Evolutionary conservation across 2,797 vertebrate species (phyloP).

Genomic region (Sparidentex hasta): DNA sequence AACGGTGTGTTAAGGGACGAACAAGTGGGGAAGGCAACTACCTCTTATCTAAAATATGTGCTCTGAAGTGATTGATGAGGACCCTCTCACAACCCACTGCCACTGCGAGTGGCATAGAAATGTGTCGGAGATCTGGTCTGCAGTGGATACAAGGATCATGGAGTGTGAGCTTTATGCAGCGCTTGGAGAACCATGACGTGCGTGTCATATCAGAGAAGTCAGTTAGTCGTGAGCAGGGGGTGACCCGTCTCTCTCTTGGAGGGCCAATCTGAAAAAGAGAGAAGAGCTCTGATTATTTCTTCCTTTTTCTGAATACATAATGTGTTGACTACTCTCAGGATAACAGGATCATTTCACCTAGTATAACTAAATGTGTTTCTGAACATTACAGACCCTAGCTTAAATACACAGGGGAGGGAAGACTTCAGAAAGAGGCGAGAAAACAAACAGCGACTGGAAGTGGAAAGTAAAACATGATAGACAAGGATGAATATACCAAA

Average conservation of each 20-base stretch:
- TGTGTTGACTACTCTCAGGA: no score
- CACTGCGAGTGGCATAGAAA: slow-evolving; percentile 16
- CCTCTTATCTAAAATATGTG: slow-evolving; percentile 22
- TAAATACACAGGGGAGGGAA: no score
- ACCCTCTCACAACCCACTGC: slow-evolving; percentile 27
- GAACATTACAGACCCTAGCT: no score
- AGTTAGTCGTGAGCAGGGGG: not conserved
- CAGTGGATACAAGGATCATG: not conserved
- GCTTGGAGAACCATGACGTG: not conserved
- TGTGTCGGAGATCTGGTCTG: not conserved
- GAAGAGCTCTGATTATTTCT: no score
- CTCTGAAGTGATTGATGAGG: slow-evolving; percentile 35
- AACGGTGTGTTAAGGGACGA: slow-evolving; percentile 3
- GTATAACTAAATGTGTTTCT: no score
- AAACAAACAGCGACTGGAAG: no score
- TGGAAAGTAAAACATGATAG: no score
- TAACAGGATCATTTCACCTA: no score
- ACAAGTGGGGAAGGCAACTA: not conserved
- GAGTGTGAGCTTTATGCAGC: not conserved
- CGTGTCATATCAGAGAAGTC: not conserved
- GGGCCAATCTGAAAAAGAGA: no score
- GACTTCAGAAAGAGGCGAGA: no score
- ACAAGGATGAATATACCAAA: no score
- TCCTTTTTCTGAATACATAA: no score
- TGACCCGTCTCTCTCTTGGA: not conserved